Conservation (phyloP, 1,140 invertebrate species). For the Monomorium pharaonis region DNA sequence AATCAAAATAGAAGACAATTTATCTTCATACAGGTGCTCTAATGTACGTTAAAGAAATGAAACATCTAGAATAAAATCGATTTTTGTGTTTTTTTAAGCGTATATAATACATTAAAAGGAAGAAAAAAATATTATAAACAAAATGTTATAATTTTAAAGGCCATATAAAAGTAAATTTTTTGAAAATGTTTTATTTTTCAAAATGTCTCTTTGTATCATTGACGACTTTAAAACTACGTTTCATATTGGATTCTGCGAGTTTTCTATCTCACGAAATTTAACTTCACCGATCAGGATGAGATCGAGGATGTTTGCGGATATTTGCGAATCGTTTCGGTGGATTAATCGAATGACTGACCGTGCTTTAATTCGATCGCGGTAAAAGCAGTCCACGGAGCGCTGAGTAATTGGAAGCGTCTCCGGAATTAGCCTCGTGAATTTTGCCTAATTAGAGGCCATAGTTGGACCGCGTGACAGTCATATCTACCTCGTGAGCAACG, state of each 20-base stretch:
- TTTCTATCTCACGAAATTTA: not conserved
- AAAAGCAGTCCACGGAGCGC: constrained; percentile 42
- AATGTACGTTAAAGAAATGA: not conserved
- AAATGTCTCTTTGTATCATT: not conserved
- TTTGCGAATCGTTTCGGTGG: constrained; percentile 9
- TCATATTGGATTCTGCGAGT: not conserved
- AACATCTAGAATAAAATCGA: not conserved
- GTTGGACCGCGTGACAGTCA: constrained; percentile 35
- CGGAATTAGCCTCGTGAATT: constrained; percentile 78
- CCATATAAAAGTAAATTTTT: not conserved
- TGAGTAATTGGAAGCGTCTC: constrained; percentile 69
- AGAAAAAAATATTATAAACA: not conserved
- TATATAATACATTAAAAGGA: not conserved
- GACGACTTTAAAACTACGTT: not conserved
- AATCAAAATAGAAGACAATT: not conserved
- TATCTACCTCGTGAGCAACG: constrained; percentile 5
- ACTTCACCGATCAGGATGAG: not conserved
- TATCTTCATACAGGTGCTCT: not conserved
- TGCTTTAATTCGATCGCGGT: constrained; percentile 74
- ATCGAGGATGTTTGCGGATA: constrained; percentile 1
- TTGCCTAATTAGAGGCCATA: constrained; percentile 76
- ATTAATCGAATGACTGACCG: constrained; percentile 59
- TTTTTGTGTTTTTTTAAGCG: not conserved
- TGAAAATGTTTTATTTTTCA: not conserved
- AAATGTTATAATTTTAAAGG: not conserved